Conservation (phyloP, 2,888 invertebrate species). For the Theretra japonica region DNA sequence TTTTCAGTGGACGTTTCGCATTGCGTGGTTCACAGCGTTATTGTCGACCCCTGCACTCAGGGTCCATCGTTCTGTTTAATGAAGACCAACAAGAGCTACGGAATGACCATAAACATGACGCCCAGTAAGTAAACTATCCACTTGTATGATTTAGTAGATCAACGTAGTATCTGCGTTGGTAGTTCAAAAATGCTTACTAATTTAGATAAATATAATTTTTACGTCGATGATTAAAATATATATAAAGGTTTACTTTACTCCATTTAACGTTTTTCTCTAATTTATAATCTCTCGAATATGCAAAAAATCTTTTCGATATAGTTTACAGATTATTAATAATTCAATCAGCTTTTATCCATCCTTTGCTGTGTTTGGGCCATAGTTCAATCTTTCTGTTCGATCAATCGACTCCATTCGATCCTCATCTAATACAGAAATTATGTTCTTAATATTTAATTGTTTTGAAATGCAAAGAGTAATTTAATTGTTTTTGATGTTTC, state of each 20-base stretch:
- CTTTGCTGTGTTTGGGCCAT: no score
- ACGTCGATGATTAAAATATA: no score
- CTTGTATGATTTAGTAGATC: background rate
- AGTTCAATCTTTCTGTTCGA: no score
- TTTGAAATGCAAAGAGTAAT: background rate
- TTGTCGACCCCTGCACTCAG: conserved; percentile 61
- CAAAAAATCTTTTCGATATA: no score
- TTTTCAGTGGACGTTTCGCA: conserved; percentile 58
- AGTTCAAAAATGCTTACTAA: background rate
- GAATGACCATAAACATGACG: conserved; percentile 59
- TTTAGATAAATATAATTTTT: background rate
- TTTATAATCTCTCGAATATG: no score
- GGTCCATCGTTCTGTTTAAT: conserved; percentile 61
- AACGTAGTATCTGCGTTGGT: background rate
- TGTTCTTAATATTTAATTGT: no score
- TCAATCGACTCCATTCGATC: no score
- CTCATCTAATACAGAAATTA: no score
- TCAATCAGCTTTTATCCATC: no score
- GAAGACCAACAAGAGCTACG: conserved; percentile 59
- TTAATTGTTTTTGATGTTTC: conserved; percentile 29
- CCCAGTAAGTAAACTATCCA: conserved; percentile 56
- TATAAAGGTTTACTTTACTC: no score
- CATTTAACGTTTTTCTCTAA: no score
- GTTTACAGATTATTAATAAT: no score
- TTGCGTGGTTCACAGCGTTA: conserved; percentile 60